These are phyloP conservation scores for Uloborus plumipes DNA, from an alignment of 2,888 invertebrate species.

Conservation along the genomic window DNA sequence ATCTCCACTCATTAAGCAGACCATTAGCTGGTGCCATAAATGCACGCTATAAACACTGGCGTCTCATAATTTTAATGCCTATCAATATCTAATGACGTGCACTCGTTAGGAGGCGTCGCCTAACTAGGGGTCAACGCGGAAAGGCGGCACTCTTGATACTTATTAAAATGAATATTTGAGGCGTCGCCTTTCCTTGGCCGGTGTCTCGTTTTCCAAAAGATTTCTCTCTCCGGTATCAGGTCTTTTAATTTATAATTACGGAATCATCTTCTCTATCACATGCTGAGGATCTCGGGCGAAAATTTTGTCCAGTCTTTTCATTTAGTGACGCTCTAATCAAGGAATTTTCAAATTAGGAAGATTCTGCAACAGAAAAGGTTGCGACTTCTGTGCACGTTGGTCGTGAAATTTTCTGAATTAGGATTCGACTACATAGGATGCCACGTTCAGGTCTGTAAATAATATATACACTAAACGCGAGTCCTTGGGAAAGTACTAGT, in stretches of 20 bases:
- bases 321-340: slow-evolving; percentile 27
- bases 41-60: not conserved
- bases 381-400: too few relatives aligned
- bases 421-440: too few relatives aligned
- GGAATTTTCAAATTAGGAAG: not conserved
- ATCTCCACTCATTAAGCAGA: slow-evolving; percentile 34
- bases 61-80: slow-evolving; percentile 44
- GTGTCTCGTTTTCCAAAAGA: slow-evolving; percentile 38
- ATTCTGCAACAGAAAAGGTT: too few relatives aligned
- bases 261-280: not conserved
- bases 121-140: slow-evolving; percentile 20
- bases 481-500: too few relatives aligned
- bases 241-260: slow-evolving; percentile 57
- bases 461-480: too few relatives aligned
- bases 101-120: slow-evolving; percentile 35
- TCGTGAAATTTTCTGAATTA: too few relatives aligned
- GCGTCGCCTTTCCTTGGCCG: not conserved
- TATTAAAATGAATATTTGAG: slow-evolving; percentile 61
- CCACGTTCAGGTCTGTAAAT: too few relatives aligned
- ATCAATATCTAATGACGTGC: slow-evolving; percentile 56
- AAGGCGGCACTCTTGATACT: slow-evolving; percentile 40
- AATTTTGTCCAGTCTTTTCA: slow-evolving; percentile 48
- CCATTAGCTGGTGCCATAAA: slow-evolving; percentile 41
- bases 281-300: not conserved
- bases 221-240: slow-evolving; percentile 14